phyloP scores from a whole-genome alignment of 2,888 invertebrate species.

The Asteroscopus sphinx region DNA sequence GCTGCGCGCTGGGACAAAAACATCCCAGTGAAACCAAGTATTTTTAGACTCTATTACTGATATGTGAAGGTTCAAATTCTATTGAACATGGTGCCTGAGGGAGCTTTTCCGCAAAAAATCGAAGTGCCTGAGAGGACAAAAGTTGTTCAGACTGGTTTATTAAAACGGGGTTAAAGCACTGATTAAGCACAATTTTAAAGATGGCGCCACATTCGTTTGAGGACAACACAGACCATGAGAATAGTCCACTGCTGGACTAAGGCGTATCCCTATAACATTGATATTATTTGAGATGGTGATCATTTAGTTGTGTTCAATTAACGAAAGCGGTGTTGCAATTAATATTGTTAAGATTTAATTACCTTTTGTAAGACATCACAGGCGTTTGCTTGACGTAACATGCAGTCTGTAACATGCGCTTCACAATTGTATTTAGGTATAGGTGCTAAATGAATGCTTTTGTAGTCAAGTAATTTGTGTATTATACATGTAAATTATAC shows the following conservation, averaged over 20 bases:
- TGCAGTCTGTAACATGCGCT: conserved; percentile 47
- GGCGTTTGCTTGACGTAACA: conserved; percentile 31
- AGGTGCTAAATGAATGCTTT: conserved; percentile 58
- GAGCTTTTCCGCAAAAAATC: too few relatives aligned
- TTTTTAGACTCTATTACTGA: too few relatives aligned
- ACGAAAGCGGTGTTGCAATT: conserved; percentile 11
- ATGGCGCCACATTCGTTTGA: too few relatives aligned
- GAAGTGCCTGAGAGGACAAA: not conserved
- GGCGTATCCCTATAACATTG: not conserved
- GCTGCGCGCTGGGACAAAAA: too few relatives aligned
- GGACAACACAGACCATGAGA: too few relatives aligned
- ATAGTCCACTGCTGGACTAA: too few relatives aligned
- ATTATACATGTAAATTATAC: conserved; percentile 50
- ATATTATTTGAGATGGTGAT: conserved; percentile 17
- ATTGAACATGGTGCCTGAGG: too few relatives aligned
- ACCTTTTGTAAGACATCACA: conserved; percentile 35
- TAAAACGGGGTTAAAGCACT: too few relatives aligned
- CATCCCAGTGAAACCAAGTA: too few relatives aligned
- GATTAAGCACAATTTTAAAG: too few relatives aligned
- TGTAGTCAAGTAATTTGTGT: conserved; percentile 50
- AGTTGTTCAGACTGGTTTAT: too few relatives aligned
- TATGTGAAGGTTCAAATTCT: too few relatives aligned
- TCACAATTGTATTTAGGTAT: conserved; percentile 51
- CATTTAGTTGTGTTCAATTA: conserved; percentile 15
- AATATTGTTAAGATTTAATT: conserved; percentile 15